Base-by-base conservation (phyloP, 1,140 invertebrate species). In the Lucilia sericata region DNA sequence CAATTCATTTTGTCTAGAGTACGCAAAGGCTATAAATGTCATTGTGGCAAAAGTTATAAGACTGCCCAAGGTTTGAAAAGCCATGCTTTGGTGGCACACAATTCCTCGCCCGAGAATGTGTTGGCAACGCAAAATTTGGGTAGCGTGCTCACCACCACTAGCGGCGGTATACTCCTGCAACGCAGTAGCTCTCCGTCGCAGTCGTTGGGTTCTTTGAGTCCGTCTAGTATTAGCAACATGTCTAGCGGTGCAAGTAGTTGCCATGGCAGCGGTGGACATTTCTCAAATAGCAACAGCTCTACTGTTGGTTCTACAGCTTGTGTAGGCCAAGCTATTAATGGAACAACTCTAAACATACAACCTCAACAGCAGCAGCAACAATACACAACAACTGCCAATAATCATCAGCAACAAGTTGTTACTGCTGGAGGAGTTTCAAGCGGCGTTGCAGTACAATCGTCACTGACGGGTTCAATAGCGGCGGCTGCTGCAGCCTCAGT, bases 1-100 rank as follows among this genome's bases (percentile, higher is more conserved):
- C 17, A 65, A 25, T 60, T 83, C 82, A 30, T 25, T 74, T 78
- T 83, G 60, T 84, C 13, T 85, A 96, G 95, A 92, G 92, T 96
- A 86, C 94, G 93, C 88, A 96, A 96, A 92, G 93, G 93, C 8
- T 96, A 94, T 91, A 95, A 95, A 88, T 97, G 96, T 91, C 94
- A 94, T 88, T 97, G 96, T 91, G 95, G 95, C 82, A 97, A 96
- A 92, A 96, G 94, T 89, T 97, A 96, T 91, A 95, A 95, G 89
- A 96, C 95, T 75, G 92, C 93, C 14, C 94, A 95, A 90, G 95
- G 95, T 47, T 91, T 97, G 86, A 95, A 95, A 87, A 95, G 93
- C 86, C 96, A 97, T 88, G 92, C 93, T 5, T 90, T 93, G 75
- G 86, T 92, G 2, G 92, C 94, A 86, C 94, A 95, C 89, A 92